A percentile compares a stretch with the other conserved stretches of the same genome.
These are phyloP conservation scores for Andrena chrysosceles DNA, from an alignment of 2,888 invertebrate species.

Conservation along the genomic window DNA sequence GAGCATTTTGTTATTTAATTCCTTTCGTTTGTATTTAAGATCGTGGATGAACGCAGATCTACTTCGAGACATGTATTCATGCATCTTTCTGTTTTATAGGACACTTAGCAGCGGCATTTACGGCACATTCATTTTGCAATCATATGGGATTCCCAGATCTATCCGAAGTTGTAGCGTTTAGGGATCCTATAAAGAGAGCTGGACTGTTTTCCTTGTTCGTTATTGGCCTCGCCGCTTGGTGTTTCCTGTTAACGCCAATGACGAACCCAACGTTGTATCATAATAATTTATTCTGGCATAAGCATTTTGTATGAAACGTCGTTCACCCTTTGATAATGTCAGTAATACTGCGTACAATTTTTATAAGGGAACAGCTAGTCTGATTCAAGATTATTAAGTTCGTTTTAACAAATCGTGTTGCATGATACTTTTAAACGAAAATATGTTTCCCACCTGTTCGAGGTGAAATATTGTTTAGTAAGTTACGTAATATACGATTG, in stretches of 20 bases:
- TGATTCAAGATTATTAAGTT: constrained; percentile 29
- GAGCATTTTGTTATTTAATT: constrained; percentile 51
- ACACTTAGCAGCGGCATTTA: constrained; percentile 94
- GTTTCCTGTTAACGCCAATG: constrained; percentile 90
- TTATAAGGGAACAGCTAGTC: constrained; percentile 28
- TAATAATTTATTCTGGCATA: constrained; percentile 88
- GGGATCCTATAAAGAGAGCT: constrained; percentile 87
- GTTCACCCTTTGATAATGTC: constrained; percentile 34
- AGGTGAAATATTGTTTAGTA: constrained; percentile 6
- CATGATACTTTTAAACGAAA: constrained; percentile 44
- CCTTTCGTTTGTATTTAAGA: constrained; percentile 17
- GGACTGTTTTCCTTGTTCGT: constrained; percentile 90
- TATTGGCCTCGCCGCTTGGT: constrained; percentile 92
- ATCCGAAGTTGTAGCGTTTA: constrained; percentile 88
- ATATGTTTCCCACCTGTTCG: constrained; percentile 9
- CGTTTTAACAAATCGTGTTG: constrained; percentile 38
- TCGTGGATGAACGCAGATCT: too few relatives aligned
- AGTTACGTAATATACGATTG: constrained; percentile 4
- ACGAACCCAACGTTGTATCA: constrained; percentile 90
- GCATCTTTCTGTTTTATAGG: constrained; percentile 85
- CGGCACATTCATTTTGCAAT: constrained; percentile 98
- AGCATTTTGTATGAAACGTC: constrained; percentile 65
- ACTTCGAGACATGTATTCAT: too few relatives aligned
- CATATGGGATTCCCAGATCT: constrained; percentile 98
- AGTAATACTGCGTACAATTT: constrained; percentile 38